Base-by-base conservation (phyloP, 2,888 invertebrate species). In the Agrotis clavis region DNA sequence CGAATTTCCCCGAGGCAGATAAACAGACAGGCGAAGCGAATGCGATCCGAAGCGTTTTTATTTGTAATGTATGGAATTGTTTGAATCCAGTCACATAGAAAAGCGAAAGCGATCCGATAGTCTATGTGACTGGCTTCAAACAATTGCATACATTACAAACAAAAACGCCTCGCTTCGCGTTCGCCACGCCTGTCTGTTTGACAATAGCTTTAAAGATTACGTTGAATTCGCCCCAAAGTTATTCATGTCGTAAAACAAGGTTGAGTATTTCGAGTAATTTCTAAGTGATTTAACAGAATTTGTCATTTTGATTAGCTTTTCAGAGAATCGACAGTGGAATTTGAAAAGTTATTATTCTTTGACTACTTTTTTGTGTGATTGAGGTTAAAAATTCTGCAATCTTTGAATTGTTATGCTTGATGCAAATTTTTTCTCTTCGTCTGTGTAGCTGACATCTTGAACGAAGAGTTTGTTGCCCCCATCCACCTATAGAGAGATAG, bases 221-320 rank as follows among this genome's bases (percentile, higher is more conserved):
- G 41, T 67, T 63, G 65, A 61, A 70, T 54, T 74, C 74, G 21
- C 2, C 30, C 30, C 25, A 41, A 72, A 74, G 47, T 62, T 74
- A 74, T 79, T 69, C 63, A 54, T 35, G 69, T 57, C 74, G 69
- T 82, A 69, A 80, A 80, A 73, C 73, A 54, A 66, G 56, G 53
- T 63, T 45, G 57, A 67, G 63, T 69, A 67, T 61, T 82, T 67
- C 9, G 35, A 69, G 66, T 68, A 74, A 79, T 82, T 82, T 74
- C 65, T 60, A 57, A 60, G 74, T 74, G 57, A 74, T 79, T 79
- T 50, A 25, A 56, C 48, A 2, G 53, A 70, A 69, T 67, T 79
- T 82, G 64, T 41, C 59, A 69, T 50, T 79, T 79, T 69, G 60
- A 80, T 79, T 64, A 74, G 62, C 64, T 69, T 74, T 82, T 67